These are phyloP conservation scores for Lacanobia wlatinum DNA, from an alignment of 2,888 invertebrate genomes.

Conservation along the genomic window DNA sequence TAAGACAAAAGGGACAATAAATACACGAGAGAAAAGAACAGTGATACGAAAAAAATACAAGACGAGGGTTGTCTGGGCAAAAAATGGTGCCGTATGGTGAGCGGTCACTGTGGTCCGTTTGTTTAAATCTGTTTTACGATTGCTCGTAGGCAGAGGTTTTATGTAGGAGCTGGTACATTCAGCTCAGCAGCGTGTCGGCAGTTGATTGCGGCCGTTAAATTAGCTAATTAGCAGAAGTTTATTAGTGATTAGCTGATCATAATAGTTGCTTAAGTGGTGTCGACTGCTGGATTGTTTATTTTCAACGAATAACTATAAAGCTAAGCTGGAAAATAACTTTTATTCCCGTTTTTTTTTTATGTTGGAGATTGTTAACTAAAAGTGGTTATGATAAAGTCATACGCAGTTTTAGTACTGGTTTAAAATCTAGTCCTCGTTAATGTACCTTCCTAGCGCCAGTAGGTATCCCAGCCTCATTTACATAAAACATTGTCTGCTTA, in stretches of 20 bases:
- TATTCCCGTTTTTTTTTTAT: constrained; percentile 25
- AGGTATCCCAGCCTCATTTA: constrained; percentile 21
- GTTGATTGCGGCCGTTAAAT: constrained; percentile 62
- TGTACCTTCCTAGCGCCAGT: neutral
- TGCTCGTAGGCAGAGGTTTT: constrained; percentile 59
- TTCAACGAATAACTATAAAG: constrained; percentile 11
- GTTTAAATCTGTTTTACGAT: constrained; percentile 77
- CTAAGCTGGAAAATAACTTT: constrained; percentile 28
- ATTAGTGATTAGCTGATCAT: constrained; percentile 63
- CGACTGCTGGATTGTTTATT: constrained; percentile 36
- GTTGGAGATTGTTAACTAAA: constrained; percentile 12
- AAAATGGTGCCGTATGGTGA: constrained; percentile 80
- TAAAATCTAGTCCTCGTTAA: constrained; percentile 25
- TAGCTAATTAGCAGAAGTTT: constrained; percentile 65
- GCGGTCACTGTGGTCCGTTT: constrained; percentile 76
- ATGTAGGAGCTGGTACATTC: constrained; percentile 61
- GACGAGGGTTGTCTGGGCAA: constrained; percentile 75
- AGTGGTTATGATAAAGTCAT: constrained; percentile 12
- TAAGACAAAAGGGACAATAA: constrained; percentile 60
- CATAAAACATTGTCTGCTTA: constrained; percentile 44
- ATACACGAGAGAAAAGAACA: constrained; percentile 74
- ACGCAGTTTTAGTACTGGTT: constrained; percentile 10
- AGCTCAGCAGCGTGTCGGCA: constrained; percentile 59
- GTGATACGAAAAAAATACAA: constrained; percentile 73
- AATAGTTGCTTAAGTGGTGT: constrained; percentile 56